A percentile compares a stretch with the other conserved stretches of the same genome.
These are phyloP conservation scores for Drosophila trapezifrons DNA, from an alignment of 1,140 invertebrate species.

Conservation along the genomic window DNA sequence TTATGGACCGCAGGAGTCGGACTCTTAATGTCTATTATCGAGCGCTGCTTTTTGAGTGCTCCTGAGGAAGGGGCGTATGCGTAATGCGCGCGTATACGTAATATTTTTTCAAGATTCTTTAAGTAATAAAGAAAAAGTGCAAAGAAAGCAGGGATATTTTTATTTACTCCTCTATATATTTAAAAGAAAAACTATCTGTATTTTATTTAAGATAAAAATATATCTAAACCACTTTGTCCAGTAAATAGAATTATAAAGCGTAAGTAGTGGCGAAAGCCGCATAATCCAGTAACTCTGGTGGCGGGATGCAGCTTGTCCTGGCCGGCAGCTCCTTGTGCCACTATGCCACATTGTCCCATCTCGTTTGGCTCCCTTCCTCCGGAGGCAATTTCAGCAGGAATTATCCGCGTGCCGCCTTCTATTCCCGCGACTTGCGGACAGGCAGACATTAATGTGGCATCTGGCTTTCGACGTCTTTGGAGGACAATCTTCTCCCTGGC, in stretches of 20 bases:
- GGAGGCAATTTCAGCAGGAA: conserved; percentile 16
- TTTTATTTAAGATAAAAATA: not conserved
- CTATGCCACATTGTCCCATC: conserved; percentile 7
- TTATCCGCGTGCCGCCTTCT: conserved; percentile 6
- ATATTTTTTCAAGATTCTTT: not conserved
- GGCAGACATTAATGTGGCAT: conserved; percentile 39
- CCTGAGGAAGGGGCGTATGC: not conserved
- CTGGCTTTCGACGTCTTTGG: conserved; percentile 36
- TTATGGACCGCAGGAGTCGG: conserved; percentile 32
- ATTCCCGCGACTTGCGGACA: conserved; percentile 5
- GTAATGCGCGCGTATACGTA: conserved; percentile 1
- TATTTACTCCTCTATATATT: too few relatives aligned
- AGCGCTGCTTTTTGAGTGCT: conserved; percentile 1
- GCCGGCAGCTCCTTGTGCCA: not conserved
- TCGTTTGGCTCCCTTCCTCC: not conserved
- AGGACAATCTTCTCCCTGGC: conserved; percentile 12
- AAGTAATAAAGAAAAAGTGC: not conserved
- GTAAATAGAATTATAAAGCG: not conserved
- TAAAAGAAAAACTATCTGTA: too few relatives aligned
- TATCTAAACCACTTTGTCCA: not conserved
- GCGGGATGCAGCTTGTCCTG: not conserved
- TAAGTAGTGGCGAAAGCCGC: not conserved
- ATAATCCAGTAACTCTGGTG: conserved; percentile 2
- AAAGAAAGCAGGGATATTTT: too few relatives aligned
- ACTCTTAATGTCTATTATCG: conserved; percentile 33